phyloP scores from a whole-genome alignment of 2,888 invertebrate genomes.

The Eudemis profundana region DNA sequence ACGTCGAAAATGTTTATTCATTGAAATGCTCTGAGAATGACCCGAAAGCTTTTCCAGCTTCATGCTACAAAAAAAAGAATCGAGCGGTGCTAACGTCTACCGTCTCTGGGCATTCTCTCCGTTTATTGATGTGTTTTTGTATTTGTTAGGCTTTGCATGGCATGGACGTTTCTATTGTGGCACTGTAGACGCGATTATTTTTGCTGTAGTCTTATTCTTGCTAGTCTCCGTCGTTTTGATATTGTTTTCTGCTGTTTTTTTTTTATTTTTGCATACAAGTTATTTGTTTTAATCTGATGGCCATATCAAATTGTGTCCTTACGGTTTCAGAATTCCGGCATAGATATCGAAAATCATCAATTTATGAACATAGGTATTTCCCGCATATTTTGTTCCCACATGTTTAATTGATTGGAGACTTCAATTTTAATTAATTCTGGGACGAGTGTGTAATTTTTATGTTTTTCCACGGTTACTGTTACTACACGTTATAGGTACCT shows the following conservation, averaged over 20 bases:
- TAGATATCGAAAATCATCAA: neutral
- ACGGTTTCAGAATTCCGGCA: neutral
- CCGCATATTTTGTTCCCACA: neutral
- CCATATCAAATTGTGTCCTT: conserved; percentile 1
- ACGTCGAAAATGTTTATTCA: neutral
- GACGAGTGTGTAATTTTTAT: conserved; percentile 22
- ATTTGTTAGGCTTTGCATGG: conserved; percentile 71
- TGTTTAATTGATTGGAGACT: conserved; percentile 32
- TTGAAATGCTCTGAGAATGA: conserved; percentile 25
- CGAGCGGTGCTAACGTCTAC: conserved; percentile 58
- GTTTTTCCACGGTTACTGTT: conserved; percentile 5
- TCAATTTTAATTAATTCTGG: conserved; percentile 30
- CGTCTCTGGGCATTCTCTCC: conserved; percentile 56
- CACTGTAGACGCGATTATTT: conserved; percentile 58
- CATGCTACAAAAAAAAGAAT: conserved; percentile 62
- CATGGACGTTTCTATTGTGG: conserved; percentile 74
- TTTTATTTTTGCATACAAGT: conserved; percentile 63
- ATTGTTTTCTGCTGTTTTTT: conserved; percentile 55
- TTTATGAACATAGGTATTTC: conserved; percentile 7
- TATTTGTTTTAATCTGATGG: conserved; percentile 50
- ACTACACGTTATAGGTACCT: conserved; percentile 2
- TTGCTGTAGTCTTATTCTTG: conserved; percentile 66
- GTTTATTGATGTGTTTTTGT: conserved; percentile 49
- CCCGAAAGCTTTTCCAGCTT: conserved; percentile 46
- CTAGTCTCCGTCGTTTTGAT: conserved; percentile 65